A percentile compares a stretch with the other conserved stretches of the same genome.
Evolutionary conservation across 2,888 invertebrate genomes (phyloP).

Genomic region (Acronicta aceris): DNA sequence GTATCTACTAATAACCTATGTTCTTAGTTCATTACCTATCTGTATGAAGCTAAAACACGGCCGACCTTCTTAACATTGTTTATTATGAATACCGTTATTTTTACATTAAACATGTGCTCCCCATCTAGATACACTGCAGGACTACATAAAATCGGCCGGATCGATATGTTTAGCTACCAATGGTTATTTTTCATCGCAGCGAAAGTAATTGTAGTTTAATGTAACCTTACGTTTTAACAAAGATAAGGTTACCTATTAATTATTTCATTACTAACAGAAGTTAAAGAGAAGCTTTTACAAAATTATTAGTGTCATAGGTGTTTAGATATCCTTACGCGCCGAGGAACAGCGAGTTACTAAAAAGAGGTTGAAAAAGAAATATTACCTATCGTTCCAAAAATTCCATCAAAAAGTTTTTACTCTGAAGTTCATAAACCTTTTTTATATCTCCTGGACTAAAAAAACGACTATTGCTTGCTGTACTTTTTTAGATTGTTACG

Average conservation of each 20-base stretch:
- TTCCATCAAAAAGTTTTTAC: constrained; percentile 11
- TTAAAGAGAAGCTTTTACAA: too few species aligned
- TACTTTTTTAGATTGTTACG: constrained; percentile 7
- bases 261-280: too few species aligned
- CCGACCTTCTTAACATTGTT: constrained; percentile 58
- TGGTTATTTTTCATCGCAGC: constrained; percentile 18
- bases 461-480: constrained; percentile 27
- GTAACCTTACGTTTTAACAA: not conserved
- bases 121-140: constrained; percentile 31
- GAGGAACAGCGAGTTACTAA: too few species aligned
- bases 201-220: constrained; percentile 5
- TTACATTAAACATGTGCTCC: constrained; percentile 55
- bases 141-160: constrained; percentile 42
- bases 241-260: too few species aligned
- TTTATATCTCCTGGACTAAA: constrained; percentile 5
- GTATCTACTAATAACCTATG: constrained; percentile 41
- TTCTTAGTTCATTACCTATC: constrained; percentile 40
- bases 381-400: too few species aligned
- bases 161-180: constrained; percentile 43
- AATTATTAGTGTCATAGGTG: too few species aligned
- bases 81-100: constrained; percentile 55
- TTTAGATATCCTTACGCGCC: too few species aligned
- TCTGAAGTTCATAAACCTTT: constrained; percentile 11
- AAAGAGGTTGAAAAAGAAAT: too few species aligned
- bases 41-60: constrained; percentile 36